Base-by-base conservation (phyloP, 2,113 vertebrate species). In the Phylloscopus whistleri region DNA sequence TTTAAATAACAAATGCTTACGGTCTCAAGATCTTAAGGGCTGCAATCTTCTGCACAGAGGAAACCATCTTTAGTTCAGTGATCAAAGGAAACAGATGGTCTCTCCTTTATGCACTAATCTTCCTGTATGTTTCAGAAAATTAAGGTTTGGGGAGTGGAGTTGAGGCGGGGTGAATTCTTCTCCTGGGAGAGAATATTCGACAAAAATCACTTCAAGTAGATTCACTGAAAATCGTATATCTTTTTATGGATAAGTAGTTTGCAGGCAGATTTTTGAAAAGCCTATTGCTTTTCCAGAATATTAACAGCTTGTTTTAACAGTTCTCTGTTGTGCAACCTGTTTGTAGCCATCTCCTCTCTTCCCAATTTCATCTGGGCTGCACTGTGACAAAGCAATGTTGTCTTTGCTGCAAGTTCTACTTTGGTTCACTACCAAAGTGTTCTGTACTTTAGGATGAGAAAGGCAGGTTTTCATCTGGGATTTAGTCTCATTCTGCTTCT, bases 61-160 rank as follows among this genome's bases (percentile, higher is more conserved):
- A 95, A 94, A 69, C 51, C 48, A 59, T 86, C 67, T 66, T 67
- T 27, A 44, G 53, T 48, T 39, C 48, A 67, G 48, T 56, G 52
- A 81, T 92, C 51, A 94, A 93, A 87, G 69, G 67, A 84, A 90
- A 88, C 64, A 95, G 83, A 92, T 92, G 83, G 76, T 82, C 43
- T 81, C 28, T 92, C 83, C 43, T 80, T 77, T 92, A 70, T 86
- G 76, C 75, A 86, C 30, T 77, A 69, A 91, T 95, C 92, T 93
- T 77, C 66, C 55, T 87, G 18, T 43, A 80, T 67, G 35, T 78
- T 94, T 72, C 78, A 90, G 87, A 96, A 95, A 95, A 94, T 75
- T 60, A 83, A 91, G 21, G 43, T 81, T 56, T 84, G 49, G 26
- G 33, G 30, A 69, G 49, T 14, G 7, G 53, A 76, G 35, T 8